Base-by-base conservation (phyloP, 2,888 invertebrate genomes). In the Microctonus aethiopoides region DNA sequence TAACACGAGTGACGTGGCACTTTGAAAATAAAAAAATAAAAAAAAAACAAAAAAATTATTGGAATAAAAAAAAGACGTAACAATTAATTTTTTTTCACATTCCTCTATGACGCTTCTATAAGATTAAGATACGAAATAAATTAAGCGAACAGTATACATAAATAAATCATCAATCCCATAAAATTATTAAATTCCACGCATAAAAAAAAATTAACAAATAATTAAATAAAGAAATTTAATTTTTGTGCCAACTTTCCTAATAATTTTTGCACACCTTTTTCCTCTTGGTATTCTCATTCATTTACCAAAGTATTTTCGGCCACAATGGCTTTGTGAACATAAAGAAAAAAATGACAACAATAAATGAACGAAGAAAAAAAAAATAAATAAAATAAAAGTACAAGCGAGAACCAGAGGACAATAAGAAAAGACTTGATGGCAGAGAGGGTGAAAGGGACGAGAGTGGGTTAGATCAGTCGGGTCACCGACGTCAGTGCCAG, bases 401-500 rank as follows among this genome's bases (percentile, higher is more conserved):
- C 67, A 39, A 60, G 54, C 16, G 68, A 51, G 24, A 52, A 59
- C 34, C 29, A 69, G 67, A 24, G 64, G 60, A 66, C 67, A 65
- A 60, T 63, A 46, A 26, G 57, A 62, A 46, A 46, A 46, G 16
- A 20, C 46, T 46, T 16, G 46, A 16, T n/a, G 46, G 24, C 16
- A 41, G 34, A 59, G 71, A 71, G 56, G 24, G 65, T 22, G 70
- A 71, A 65, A 70, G 68, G 68, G 46, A 69, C n/a, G n/a, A n/a
- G 69, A 62, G 70, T 72, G 67, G 73, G 73, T 73, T 72, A 61
- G 73, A 72, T 76, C 76, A 72, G 75, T 68, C 73, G 75, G 80
- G 79, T 81, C 79, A 79, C 77, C 75, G 74, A 78, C 79, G 82
- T 83, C 81, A 79, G 74, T 77, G 76, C 74, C 74, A 74, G 79